Conservation (phyloP, 2,888 invertebrate species). For the Drosophila mimica region DNA sequence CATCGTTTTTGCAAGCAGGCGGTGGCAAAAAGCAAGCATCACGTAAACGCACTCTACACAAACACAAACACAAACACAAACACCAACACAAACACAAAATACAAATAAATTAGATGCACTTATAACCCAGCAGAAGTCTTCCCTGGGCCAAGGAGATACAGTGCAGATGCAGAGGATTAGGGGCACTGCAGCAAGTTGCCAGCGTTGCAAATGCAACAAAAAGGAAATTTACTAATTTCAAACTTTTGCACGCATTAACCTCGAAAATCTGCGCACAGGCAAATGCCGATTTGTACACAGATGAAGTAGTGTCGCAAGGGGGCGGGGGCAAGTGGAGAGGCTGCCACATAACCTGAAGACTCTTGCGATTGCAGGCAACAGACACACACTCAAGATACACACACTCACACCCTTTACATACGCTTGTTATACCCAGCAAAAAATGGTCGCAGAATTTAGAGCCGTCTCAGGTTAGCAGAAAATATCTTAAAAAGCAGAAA, state of each 20-base stretch:
- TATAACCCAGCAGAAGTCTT: conserved; percentile 35
- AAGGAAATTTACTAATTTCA: conserved; percentile 80
- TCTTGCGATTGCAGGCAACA: conserved; percentile 51
- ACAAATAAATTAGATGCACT: conserved; percentile 82
- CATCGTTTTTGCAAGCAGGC: conserved; percentile 30
- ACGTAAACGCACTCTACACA: conserved; percentile 70
- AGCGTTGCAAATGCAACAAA: conserved; percentile 62
- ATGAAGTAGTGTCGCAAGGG: conserved; percentile 13
- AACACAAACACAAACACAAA: conserved; percentile 32
- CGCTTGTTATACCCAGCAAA: not conserved
- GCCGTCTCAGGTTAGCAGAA: not conserved
- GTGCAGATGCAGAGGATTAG: not conserved
- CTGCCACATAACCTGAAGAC: conserved; percentile 57
- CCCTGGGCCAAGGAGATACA: not conserved
- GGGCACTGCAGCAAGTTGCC: conserved; percentile 24
- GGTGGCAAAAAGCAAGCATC: conserved; percentile 47
- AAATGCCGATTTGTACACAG: conserved; percentile 60
- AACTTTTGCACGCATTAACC: conserved; percentile 79
- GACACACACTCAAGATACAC: conserved; percentile 14
- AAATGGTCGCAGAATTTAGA: not conserved
- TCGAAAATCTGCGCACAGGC: conserved; percentile 77
- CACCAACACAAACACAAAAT: conserved; percentile 70
- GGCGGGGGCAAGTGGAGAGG: not conserved
- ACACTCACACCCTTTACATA: conserved; percentile 7
- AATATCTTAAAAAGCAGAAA: not conserved